Evolutionary conservation across 92 coral and sea anemone species (phyloP).

Genomic region (Virgularia gustaviana): DNA sequence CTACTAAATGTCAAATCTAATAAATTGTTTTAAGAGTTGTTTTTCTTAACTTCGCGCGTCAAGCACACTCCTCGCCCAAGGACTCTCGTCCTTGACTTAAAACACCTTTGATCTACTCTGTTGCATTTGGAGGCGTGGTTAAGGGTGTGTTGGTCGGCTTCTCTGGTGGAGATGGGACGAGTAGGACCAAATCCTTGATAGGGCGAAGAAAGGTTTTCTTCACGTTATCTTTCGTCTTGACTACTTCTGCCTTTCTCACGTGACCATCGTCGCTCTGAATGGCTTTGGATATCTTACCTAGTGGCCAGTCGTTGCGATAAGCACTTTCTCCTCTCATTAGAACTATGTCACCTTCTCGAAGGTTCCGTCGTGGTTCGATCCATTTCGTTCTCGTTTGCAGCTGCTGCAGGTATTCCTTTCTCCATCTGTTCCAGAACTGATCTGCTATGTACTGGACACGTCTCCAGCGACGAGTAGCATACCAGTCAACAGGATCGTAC

Average conservation of each 20-base stretch:
- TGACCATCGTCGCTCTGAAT: too few relatives aligned
- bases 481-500: too few relatives aligned
- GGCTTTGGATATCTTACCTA: too few relatives aligned
- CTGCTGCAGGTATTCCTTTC: slow-evolving; percentile 7
- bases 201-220: slow-evolving; percentile 18
- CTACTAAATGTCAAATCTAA: too few relatives aligned
- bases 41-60: too few relatives aligned
- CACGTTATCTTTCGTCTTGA: background rate
- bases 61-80: slow-evolving; percentile 29
- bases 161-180: background rate
- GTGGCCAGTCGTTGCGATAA: too few relatives aligned
- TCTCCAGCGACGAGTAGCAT: too few relatives aligned
- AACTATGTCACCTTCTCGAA: too few relatives aligned
- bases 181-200: slow-evolving; percentile 10
- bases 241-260: too few relatives aligned
- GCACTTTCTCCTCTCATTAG: too few relatives aligned
- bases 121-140: background rate
- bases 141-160: background rate
- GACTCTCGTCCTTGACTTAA: background rate
- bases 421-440: slow-evolving; percentile 10
- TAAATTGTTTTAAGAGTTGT: too few relatives aligned
- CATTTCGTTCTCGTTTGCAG: slow-evolving; percentile 22
- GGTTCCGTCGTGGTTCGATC: too few relatives aligned
- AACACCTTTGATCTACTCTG: background rate
- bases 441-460: slow-evolving; percentile 5